Percentiles rank a stretch among this genome's conserved stretches.
Evolutionary conservation across 2,888 invertebrate genomes (phyloP).

Genomic region (Iphiclides podalirius): DNA sequence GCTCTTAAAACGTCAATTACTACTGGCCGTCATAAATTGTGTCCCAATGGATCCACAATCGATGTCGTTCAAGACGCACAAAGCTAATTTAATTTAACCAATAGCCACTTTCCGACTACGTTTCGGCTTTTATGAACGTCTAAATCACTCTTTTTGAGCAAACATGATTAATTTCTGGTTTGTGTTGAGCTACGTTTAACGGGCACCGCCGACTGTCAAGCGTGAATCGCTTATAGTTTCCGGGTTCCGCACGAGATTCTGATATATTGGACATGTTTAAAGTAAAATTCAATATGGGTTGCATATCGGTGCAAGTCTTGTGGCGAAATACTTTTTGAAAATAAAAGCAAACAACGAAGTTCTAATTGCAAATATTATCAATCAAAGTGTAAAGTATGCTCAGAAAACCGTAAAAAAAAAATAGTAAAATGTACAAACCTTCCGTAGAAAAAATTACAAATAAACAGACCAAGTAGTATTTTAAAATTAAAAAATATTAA

Average conservation of each 20-base stretch:
- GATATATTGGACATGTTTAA: background rate
- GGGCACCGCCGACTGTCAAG: slow-evolving; percentile 1
- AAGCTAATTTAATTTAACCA: slow-evolving; percentile 16
- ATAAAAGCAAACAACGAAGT: too few relatives aligned
- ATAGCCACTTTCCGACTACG: background rate
- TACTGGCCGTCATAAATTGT: background rate
- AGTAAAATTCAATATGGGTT: too few relatives aligned
- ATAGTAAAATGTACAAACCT: too few relatives aligned
- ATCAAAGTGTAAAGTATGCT: too few relatives aligned
- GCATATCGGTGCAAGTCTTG: too few relatives aligned
- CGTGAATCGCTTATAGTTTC: background rate
- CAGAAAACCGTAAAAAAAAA: too few relatives aligned
- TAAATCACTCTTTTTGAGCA: slow-evolving; percentile 19
- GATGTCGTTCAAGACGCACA: background rate
- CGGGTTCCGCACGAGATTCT: slow-evolving; percentile 12
- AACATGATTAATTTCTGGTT: slow-evolving; percentile 19
- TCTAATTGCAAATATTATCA: too few relatives aligned
- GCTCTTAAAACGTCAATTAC: background rate
- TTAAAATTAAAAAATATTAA: too few relatives aligned
- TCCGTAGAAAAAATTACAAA: too few relatives aligned
- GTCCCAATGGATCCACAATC: background rate
- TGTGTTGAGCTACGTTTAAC: slow-evolving; percentile 7
- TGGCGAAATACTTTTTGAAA: too few relatives aligned
- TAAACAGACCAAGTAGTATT: too few relatives aligned
- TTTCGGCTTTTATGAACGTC: slow-evolving; percentile 16